phyloP scores from a whole-genome alignment of 2,113 vertebrate genomes.

The Microcebus griseorufus region DNA sequence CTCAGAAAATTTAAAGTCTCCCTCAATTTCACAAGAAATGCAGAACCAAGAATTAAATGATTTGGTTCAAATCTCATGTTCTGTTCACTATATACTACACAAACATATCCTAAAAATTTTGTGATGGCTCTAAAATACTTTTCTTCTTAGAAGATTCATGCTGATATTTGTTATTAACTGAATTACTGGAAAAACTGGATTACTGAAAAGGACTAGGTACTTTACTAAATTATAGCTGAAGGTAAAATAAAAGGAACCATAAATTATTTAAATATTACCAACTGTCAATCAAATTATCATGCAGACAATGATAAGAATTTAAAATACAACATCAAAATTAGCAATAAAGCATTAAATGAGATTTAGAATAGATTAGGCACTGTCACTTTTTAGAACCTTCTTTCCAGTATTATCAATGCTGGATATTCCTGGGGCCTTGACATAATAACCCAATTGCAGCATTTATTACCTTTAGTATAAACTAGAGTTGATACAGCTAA shows the following conservation, averaged over 20 bases:
- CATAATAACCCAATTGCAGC: slow-evolving; percentile 40
- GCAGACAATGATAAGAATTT: not conserved
- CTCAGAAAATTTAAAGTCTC: not conserved
- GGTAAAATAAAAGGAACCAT: not conserved
- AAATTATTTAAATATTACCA: slow-evolving; percentile 30
- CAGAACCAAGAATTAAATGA: slow-evolving; percentile 28
- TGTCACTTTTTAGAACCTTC: not conserved
- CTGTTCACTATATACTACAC: not conserved
- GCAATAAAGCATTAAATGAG: not conserved
- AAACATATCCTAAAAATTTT: not conserved
- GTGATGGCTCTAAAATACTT: not conserved
- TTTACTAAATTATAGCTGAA: slow-evolving; percentile 33
- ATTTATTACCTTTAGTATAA: slow-evolving; percentile 60
- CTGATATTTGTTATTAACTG: slow-evolving; percentile 34
- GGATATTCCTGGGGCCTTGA: slow-evolving; percentile 41
- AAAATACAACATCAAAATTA: not conserved
- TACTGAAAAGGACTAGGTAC: not conserved
- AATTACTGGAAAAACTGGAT: not conserved
- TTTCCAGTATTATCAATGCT: not conserved
- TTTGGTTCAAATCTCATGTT: slow-evolving; percentile 1
- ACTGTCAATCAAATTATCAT: slow-evolving; percentile 26
- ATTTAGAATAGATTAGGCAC: slow-evolving; percentile 6
- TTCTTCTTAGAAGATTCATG: slow-evolving; percentile 30
- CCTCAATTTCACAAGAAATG: slow-evolving; percentile 7
- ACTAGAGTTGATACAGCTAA: slow-evolving; percentile 78